Base-by-base conservation (phyloP, 2,113 vertebrate species). In the Melanotaenia duboulayi region DNA sequence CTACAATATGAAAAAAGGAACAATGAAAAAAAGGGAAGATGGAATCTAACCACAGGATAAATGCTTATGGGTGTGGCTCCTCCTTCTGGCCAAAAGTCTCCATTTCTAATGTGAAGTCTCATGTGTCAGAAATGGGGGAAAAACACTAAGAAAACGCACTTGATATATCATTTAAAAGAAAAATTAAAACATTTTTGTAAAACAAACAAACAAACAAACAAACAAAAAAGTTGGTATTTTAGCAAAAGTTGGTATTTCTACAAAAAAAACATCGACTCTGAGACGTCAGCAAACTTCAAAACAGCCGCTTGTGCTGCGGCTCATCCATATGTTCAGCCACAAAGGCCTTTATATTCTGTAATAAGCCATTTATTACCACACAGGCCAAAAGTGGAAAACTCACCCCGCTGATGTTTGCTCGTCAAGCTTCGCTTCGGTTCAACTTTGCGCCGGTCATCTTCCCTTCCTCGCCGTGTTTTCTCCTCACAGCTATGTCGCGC, bases 61-160 rank as follows among this genome's bases (percentile, higher is more conserved):
- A 78, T 63, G 69, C 65, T 51, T 66, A 48, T 64, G 91, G 91
- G 91, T 85, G 91, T 22, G 91, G 89, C 91, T 81, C 81, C 84
- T 73, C 85, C 83, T 80, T 83, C 52, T 67, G 57, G 78, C 65
- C 88, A 74, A 57, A 84, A 70, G 70, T 75, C 50, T 79, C 74
- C 76, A 76, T 87, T 88, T 86, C 52, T 84, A 12, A 80, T 22
- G 39, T 50, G 63, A 76, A 85, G 19, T 14, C 32, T n/a, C 28
- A 55, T 11, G 25, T 23, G 22, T 2, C 2, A 55, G 46, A 65
- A 20, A 20, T 42, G 16, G 44, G 39, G 1, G 60, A 60, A 12
- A 7, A 28, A 28, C 28, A 28, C 28, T 28, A 28, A 28, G 3
- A 28, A 28, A 28, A 60, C 35, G 23, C 39, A 28, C 16, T 2